Conservation (phyloP, 1,140 invertebrate species). For the Papilio aristodemus region DNA sequence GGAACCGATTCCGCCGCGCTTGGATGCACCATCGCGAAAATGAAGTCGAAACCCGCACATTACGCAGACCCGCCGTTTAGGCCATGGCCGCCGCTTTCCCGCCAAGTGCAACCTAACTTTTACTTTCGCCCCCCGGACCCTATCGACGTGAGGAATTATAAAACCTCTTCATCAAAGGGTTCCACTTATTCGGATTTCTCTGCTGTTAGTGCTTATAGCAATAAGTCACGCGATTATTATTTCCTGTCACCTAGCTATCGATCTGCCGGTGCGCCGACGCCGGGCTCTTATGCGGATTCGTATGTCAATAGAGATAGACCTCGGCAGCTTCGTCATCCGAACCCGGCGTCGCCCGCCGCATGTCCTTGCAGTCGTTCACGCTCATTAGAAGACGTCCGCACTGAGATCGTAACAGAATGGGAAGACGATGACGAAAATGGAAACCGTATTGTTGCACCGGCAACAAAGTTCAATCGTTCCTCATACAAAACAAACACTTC, state of each 20-base stretch:
- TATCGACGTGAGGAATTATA: conserved; percentile 74
- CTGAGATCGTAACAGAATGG: conserved; percentile 84
- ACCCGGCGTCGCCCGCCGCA: conserved; percentile 61
- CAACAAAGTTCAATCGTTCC: conserved; percentile 70
- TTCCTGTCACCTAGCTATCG: conserved; percentile 85
- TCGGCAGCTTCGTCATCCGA: conserved; percentile 65
- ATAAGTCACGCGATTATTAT: conserved; percentile 85
- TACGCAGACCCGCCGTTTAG: conserved; percentile 75
- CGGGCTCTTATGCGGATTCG: conserved; percentile 73
- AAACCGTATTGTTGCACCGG: conserved; percentile 78
- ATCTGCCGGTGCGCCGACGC: conserved; percentile 77
- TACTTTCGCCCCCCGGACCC: conserved; percentile 83
- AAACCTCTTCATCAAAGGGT: conserved; percentile 73
- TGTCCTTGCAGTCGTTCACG: conserved; percentile 84
- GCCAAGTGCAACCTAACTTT: conserved; percentile 80
- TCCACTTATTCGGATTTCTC: conserved; percentile 80
- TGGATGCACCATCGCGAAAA: conserved; percentile 70
- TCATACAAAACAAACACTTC: conserved; percentile 56
- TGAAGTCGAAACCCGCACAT: conserved; percentile 79
- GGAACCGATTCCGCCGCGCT: conserved; percentile 63
- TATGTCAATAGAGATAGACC: conserved; percentile 72
- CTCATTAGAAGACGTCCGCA: conserved; percentile 86
- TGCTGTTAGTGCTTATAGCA: conserved; percentile 66
- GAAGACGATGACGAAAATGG: conserved; percentile 83
- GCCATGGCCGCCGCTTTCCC: conserved; percentile 83